Conservation (phyloP, 2,113 vertebrate species). For the Lethenteron reissneri region DNA sequence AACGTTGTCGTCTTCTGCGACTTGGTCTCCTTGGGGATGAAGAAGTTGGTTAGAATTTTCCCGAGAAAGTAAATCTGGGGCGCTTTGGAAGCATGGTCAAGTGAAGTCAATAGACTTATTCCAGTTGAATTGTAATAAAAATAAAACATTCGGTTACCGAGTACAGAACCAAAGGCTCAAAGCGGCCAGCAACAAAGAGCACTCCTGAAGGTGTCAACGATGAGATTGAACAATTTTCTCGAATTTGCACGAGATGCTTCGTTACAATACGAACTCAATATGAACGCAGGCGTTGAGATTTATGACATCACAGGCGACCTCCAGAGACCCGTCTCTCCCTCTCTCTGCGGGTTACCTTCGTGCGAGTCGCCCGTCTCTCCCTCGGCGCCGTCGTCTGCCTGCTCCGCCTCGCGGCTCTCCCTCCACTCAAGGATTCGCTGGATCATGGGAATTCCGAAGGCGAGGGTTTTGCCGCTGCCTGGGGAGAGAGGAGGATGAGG, state of each 20-base stretch:
- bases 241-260: no score
- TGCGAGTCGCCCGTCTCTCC: conserved; percentile 1
- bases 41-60: conserved; percentile 11
- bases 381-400: background rate
- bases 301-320: conserved; percentile 10
- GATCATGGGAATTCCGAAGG: conserved; percentile 89
- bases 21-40: conserved; percentile 9
- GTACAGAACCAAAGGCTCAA: no score
- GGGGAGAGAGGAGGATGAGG: conserved; percentile 12
- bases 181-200: no score
- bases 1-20: conserved; percentile 11
- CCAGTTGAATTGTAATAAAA: conserved; percentile 8
- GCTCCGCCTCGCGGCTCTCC: conserved; percentile 10
- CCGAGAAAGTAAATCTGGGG: conserved; percentile 6
- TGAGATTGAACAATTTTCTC: no score
- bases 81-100: conserved; percentile 10
- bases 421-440: conserved; percentile 62
- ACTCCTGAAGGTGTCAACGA: no score
- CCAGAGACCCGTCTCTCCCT: background rate
- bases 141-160: no score
- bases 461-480: conserved; percentile 89
- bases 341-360: conserved; percentile 11
- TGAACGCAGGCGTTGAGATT: no score
- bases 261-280: no score
- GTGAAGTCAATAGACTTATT: background rate